Conservation (phyloP, 1,140 invertebrate genomes). For the Microvelia longipes region DNA sequence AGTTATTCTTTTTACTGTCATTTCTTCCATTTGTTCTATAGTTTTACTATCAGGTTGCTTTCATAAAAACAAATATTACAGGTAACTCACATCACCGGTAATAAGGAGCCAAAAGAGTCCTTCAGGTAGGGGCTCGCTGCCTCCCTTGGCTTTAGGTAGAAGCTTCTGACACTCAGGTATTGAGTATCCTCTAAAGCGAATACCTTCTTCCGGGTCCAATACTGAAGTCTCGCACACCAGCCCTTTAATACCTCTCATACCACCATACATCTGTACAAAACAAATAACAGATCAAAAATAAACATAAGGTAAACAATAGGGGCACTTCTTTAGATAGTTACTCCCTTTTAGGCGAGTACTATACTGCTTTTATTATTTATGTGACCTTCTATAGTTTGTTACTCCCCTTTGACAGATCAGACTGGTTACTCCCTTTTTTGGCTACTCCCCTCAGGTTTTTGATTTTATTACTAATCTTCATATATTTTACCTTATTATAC, state of each 20-base stretch:
- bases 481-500: no score
- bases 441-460: no score
- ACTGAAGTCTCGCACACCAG: slow-evolving; percentile 91
- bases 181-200: slow-evolving; percentile 84
- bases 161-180: slow-evolving; percentile 89
- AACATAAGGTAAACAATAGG: no score
- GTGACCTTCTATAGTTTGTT: no score
- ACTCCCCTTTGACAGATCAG: no score
- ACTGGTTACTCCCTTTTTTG: no score
- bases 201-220: slow-evolving; percentile 87
- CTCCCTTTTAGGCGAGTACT: neutral
- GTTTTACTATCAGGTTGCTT: no score
- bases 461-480: no score
- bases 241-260: slow-evolving; percentile 91
- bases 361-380: neutral
- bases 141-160: slow-evolving; percentile 71
- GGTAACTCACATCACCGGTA: slow-evolving; percentile 70
- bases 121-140: slow-evolving; percentile 81
- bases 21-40: no score
- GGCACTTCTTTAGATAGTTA: no score
- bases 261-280: slow-evolving; percentile 73
- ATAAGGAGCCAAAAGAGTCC: slow-evolving; percentile 90
- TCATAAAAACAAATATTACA: no score
- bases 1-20: no score
- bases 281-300: neutral